A percentile compares a stretch with the other conserved stretches of the same genome.
phyloP scores from a whole-genome alignment of 2,797 vertebrate genomes.

The Hypotaenidia okinawae region DNA sequence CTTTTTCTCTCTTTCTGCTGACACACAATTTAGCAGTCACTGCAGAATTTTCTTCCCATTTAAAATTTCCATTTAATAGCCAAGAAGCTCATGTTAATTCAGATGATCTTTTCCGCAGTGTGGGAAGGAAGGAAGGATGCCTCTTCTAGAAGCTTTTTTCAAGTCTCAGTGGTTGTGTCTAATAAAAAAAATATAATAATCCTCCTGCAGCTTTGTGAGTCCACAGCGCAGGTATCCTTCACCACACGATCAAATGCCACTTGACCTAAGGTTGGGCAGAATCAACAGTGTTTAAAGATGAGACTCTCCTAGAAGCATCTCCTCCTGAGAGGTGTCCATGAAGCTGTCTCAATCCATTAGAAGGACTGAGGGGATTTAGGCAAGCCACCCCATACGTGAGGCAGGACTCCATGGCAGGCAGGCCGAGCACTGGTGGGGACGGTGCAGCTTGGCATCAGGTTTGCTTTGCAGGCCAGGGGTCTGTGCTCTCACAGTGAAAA shows the following conservation, averaged over 20 bases:
- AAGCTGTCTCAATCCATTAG: background rate
- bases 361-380: background rate
- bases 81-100: conserved; percentile 59
- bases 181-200: background rate
- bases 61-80: conserved; percentile 42
- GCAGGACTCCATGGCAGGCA: background rate
- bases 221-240: rapidly evolving
- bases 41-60: conserved; percentile 58
- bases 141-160: background rate
- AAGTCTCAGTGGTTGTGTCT: background rate
- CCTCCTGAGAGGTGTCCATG: background rate
- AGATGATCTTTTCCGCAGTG: background rate
- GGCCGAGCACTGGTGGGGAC: background rate
- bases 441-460: background rate
- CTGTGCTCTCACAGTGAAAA: background rate
- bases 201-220: background rate
- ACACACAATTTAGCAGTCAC: conserved; percentile 37
- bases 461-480: background rate
- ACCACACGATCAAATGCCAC: rapidly evolving
- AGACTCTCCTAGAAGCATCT: background rate
- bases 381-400: background rate
- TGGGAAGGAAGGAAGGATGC: background rate
- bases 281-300: background rate
- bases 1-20: conserved; percentile 58
- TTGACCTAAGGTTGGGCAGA: background rate